Evolutionary conservation across 2,797 vertebrate genomes (phyloP).

Genomic region (Sylvia borin): DNA sequence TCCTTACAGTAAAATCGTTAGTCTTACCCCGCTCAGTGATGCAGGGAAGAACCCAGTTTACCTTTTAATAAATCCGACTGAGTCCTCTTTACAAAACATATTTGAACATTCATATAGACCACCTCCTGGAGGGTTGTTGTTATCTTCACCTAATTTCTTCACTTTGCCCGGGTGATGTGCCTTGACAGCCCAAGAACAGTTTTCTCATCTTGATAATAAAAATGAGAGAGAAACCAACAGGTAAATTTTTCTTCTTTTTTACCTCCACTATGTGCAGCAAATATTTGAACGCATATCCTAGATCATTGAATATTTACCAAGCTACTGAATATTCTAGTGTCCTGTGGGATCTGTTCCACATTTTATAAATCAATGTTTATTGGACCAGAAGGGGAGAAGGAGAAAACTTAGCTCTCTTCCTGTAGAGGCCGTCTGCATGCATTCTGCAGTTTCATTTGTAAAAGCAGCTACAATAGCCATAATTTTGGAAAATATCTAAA

Average conservation of each 20-base stretch:
- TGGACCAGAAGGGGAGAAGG: constrained; percentile 27
- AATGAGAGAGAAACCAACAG: background rate
- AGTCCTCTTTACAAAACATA: background rate
- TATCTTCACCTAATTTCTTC: background rate
- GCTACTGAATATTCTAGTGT: constrained; percentile 44
- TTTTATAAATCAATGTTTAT: constrained; percentile 52
- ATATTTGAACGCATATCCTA: background rate
- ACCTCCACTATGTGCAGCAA: background rate
- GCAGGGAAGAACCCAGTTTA: background rate
- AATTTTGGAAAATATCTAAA: background rate
- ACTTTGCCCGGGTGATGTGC: background rate
- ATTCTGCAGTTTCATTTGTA: background rate
- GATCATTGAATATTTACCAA: constrained; percentile 37
- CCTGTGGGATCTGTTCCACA: constrained; percentile 42
- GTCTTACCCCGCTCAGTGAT: background rate
- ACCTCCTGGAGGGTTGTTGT: background rate
- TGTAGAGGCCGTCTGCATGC: background rate
- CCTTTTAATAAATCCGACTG: background rate
- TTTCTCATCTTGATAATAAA: background rate
- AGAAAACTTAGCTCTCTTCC: background rate
- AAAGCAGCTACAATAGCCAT: background rate
- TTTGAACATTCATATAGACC: background rate
- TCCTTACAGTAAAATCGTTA: background rate
- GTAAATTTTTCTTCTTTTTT: background rate
- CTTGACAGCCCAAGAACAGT: background rate